phyloP scores from a whole-genome alignment of 2,797 vertebrate genomes.

The Phyllotis vaccarum region DNA sequence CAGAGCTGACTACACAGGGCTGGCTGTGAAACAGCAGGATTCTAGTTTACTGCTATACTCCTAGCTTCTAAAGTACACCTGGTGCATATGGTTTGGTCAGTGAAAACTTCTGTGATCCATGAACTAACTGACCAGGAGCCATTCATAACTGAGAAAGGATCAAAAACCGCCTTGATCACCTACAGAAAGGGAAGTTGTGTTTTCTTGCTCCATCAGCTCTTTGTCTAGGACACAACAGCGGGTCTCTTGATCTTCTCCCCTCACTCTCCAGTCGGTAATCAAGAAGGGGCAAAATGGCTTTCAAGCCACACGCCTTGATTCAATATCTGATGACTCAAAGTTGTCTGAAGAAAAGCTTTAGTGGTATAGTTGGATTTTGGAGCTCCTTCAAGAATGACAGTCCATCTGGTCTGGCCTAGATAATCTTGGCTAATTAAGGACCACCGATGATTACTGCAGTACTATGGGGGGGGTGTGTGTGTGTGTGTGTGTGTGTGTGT shows the following conservation, averaged over 20 bases:
- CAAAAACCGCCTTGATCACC: neutral
- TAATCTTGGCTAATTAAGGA: neutral
- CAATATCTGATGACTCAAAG: neutral
- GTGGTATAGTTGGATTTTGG: neutral
- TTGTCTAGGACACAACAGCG: neutral
- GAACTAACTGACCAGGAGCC: neutral
- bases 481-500: no score
- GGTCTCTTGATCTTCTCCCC: neutral
- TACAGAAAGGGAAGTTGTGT: neutral
- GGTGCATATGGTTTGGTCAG: neutral
- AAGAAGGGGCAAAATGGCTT: neutral
- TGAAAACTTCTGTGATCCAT: neutral
- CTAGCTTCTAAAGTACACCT: neutral
- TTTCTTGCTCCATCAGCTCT: neutral
- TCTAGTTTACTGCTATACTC: neutral
- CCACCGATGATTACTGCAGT: neutral
- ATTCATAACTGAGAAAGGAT: neutral
- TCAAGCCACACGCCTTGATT: neutral
- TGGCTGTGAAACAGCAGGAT: neutral
- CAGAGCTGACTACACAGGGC: neutral
- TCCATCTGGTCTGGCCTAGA: neutral
- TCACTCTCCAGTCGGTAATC: neutral
- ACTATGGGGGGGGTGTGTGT: no score
- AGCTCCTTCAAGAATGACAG: neutral
- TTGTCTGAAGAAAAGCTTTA: neutral